Conservation (phyloP, 2,888 invertebrate species). For the Harpalus rufipes region DNA sequence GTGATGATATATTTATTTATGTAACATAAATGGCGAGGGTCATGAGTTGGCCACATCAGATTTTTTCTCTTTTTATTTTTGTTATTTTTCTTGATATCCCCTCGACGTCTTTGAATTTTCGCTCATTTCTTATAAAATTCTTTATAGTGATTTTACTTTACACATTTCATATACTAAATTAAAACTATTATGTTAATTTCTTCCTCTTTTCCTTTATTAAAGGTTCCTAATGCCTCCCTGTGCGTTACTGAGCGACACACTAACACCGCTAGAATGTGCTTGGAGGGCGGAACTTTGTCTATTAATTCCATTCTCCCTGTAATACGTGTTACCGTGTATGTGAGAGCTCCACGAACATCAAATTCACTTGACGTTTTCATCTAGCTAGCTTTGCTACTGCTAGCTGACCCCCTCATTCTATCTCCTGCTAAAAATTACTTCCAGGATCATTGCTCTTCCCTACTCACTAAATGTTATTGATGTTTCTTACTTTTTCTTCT, state of each 20-base stretch:
- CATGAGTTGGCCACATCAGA: no score
- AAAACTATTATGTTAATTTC: no score
- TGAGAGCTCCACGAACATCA: slow-evolving; percentile 33
- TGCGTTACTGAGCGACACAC: not conserved
- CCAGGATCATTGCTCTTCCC: not conserved
- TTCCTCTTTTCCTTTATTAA: not conserved
- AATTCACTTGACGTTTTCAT: slow-evolving; percentile 51
- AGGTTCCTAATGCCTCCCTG: slow-evolving; percentile 8
- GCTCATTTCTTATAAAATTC: no score
- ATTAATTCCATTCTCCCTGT: slow-evolving; percentile 54
- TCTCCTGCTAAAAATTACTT: slow-evolving; percentile 24
- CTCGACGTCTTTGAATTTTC: no score
- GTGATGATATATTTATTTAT: no score
- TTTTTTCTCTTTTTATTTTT: no score
- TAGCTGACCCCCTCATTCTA: not conserved
- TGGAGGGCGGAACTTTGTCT: slow-evolving; percentile 56
- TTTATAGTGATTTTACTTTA: no score
- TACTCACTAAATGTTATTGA: slow-evolving; percentile 12
- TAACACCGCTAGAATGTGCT: slow-evolving; percentile 19
- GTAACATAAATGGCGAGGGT: no score
- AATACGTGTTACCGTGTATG: slow-evolving; percentile 58
- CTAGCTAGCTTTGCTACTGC: slow-evolving; percentile 1
- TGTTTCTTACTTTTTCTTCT: slow-evolving; percentile 1
- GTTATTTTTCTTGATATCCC: no score
- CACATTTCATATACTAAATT: no score